Conservation (phyloP, 2,113 vertebrate species). For the Hippolais icterina region DNA sequence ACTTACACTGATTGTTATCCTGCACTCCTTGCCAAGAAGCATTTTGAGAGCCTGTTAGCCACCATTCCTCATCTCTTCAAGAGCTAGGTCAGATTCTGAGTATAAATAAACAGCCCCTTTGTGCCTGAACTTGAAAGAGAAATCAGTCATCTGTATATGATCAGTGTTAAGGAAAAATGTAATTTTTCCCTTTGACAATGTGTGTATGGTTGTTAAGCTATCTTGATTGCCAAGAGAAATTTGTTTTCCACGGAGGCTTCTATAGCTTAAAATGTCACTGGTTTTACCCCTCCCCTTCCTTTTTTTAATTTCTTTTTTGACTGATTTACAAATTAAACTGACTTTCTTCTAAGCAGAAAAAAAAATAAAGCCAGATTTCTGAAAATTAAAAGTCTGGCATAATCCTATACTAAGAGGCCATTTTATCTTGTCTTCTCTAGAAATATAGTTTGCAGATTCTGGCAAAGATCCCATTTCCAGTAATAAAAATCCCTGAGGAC, state of each 20-base stretch:
- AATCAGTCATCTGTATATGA: conserved; percentile 75
- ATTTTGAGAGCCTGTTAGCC: conserved; percentile 33
- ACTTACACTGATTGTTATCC: conserved; percentile 6
- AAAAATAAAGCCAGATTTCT: conserved; percentile 39
- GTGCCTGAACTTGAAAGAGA: conserved; percentile 71
- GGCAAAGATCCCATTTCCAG: conserved; percentile 58
- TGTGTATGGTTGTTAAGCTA: conserved; percentile 75
- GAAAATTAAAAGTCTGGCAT: conserved; percentile 72
- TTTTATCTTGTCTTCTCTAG: conserved; percentile 68
- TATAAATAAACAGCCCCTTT: conserved; percentile 68
- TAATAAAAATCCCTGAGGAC: conserved; percentile 52
- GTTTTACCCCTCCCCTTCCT: neutral
- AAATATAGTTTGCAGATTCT: conserved; percentile 34
- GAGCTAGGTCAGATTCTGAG: conserved; percentile 65
- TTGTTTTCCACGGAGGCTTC: conserved; percentile 58
- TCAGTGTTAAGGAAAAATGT: conserved; percentile 71
- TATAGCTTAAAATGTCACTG: conserved; percentile 60
- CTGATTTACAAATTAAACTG: conserved; percentile 68
- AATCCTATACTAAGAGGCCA: conserved; percentile 38
- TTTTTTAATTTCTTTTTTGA: conserved; percentile 6
- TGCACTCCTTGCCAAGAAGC: conserved; percentile 42
- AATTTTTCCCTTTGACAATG: conserved; percentile 74
- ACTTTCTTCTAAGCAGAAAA: neutral
- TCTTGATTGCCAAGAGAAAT: conserved; percentile 76
- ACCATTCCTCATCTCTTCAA: conserved; percentile 38